phyloP scores from a whole-genome alignment of 2,797 vertebrate species.

The Danio albolineatus region DNA sequence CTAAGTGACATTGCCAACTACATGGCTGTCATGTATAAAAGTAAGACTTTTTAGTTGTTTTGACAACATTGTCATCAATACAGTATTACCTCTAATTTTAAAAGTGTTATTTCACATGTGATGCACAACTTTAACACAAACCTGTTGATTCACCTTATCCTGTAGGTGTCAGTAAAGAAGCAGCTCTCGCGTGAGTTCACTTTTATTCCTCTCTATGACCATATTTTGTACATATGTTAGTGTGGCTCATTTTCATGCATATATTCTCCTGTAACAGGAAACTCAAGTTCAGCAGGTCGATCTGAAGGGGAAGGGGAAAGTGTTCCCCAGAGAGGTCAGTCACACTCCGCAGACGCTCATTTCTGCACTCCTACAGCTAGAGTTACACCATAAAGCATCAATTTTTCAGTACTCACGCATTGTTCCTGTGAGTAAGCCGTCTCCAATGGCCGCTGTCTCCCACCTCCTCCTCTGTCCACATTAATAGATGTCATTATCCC shows the following conservation, averaged over 20 bases:
- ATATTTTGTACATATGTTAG: constrained; percentile 1
- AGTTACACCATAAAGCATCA: constrained; percentile 14
- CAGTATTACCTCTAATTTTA: not conserved
- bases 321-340: constrained; percentile 71
- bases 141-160: not conserved
- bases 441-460: constrained; percentile 1
- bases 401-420: constrained; percentile 17
- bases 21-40: no score
- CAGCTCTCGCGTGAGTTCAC: constrained; percentile 79
- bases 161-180: constrained; percentile 70
- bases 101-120: not conserved
- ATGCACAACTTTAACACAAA: not conserved
- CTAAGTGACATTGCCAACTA: no score
- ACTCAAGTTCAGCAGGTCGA: constrained; percentile 72
- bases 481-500: constrained; percentile 21
- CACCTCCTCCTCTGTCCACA: not conserved
- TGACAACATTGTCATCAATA: no score
- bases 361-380: not conserved
- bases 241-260: not conserved
- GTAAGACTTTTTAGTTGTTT: no score
- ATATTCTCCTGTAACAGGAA: constrained; percentile 63
- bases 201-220: not conserved
- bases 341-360: not conserved
- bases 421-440: constrained; percentile 13
- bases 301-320: constrained; percentile 71